phyloP scores from a whole-genome alignment of 2,797 vertebrate species.

The Tenualosa thibaudeaui region DNA sequence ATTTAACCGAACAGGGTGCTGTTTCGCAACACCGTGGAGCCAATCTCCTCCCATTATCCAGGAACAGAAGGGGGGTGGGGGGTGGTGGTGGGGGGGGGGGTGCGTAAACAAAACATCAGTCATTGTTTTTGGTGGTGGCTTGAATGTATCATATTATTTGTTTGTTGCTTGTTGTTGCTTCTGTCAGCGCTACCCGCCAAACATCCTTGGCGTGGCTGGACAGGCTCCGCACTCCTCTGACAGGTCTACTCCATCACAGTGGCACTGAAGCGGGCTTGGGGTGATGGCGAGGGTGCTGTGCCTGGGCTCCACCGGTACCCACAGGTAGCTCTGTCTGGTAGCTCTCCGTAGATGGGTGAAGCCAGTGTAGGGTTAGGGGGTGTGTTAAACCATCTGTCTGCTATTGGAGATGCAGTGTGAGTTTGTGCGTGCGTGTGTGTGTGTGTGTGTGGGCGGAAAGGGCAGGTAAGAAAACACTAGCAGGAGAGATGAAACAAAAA shows the following conservation, averaged over 20 bases:
- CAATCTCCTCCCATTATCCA: too few relatives aligned
- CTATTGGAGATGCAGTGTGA: not conserved
- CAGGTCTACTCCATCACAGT: not conserved
- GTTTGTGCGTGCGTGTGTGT: too few relatives aligned
- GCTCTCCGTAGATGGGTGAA: not conserved
- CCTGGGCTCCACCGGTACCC: not conserved
- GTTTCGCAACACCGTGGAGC: not conserved
- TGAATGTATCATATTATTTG: not conserved
- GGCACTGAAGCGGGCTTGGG: not conserved
- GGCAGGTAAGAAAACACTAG: not conserved
- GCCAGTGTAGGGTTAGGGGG: not conserved
- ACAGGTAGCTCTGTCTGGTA: not conserved
- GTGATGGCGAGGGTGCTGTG: not conserved
- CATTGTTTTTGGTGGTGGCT: not conserved
- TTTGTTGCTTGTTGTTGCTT: not conserved
- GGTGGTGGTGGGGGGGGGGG: too few relatives aligned
- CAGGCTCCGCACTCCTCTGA: not conserved
- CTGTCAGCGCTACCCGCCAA: not conserved
- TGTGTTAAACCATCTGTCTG: not conserved
- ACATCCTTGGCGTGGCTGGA: not conserved
- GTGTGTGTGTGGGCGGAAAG: not conserved
- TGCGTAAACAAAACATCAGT: not conserved
- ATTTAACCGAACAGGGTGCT: not conserved
- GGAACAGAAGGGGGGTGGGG: not conserved
- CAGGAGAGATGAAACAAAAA: not conserved